Percentiles rank a stretch among this genome's conserved stretches.
Conservation (phyloP, 2,797 vertebrate genomes). For the Gallinago solitaria region DNA sequence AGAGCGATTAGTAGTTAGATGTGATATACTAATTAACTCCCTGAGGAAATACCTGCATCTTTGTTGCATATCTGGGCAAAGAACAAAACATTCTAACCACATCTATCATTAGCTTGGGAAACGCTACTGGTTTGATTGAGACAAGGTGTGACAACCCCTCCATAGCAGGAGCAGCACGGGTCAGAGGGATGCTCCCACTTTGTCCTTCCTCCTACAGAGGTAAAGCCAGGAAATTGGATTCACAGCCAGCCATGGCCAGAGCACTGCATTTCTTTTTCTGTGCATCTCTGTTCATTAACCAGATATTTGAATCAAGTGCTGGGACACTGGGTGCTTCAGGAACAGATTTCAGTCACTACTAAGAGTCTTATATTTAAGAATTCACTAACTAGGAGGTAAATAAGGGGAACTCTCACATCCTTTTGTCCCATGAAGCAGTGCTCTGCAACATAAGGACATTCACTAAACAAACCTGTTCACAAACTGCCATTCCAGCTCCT, state of each 20-base stretch:
- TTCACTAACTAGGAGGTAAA: not conserved
- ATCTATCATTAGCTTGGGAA: slow-evolving; percentile 42
- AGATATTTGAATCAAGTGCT: not conserved
- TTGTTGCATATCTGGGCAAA: slow-evolving; percentile 43
- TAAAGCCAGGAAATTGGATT: not conserved
- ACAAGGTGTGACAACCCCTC: not conserved
- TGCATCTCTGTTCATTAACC: not conserved
- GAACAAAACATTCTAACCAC: slow-evolving; percentile 50
- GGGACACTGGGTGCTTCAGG: not conserved
- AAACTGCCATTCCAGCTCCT: not conserved
- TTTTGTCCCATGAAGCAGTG: not conserved
- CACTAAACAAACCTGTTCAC: not conserved
- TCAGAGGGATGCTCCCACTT: not conserved
- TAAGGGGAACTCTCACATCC: not conserved
- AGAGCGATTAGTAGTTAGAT: slow-evolving; percentile 44
- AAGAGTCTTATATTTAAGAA: not conserved
- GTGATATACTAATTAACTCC: slow-evolving; percentile 57
- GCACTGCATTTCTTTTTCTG: not conserved
- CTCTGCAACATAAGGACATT: not conserved
- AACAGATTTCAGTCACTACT: not conserved
- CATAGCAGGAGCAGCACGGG: not conserved
- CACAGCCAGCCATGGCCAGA: not conserved
- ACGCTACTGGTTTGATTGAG: not conserved
- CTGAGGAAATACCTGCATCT: slow-evolving; percentile 46
- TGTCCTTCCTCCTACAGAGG: not conserved